These are phyloP conservation scores for Montipora foliosa DNA, from an alignment of 64 coral and sea anemone genomes.

Conservation along the genomic window DNA sequence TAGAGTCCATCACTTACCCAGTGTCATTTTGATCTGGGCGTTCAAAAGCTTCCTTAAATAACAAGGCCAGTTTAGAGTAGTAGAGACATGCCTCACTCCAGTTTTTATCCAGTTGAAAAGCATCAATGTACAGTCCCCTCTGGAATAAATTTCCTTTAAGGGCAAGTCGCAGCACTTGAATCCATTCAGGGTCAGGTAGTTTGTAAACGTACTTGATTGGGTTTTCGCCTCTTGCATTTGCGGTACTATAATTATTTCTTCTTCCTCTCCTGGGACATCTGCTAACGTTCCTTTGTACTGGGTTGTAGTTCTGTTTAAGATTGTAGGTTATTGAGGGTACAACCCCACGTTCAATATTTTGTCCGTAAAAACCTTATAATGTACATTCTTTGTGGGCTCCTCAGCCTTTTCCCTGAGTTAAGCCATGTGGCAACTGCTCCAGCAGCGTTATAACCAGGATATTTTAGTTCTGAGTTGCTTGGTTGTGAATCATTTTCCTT, in stretches of 20 bases:
- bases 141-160: constrained; percentile 18
- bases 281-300: neutral
- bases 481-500: no score
- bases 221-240: constrained; percentile 22
- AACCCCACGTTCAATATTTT: no score
- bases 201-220: constrained; percentile 57
- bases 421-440: no score
- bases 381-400: no score
- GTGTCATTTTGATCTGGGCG: neutral
- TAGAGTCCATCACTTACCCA: constrained; percentile 14
- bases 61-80: neutral
- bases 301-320: no score
- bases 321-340: no score
- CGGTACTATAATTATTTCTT: constrained; percentile 3
- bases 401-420: no score
- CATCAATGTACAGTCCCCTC: constrained; percentile 51
- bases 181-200: constrained; percentile 50
- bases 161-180: constrained; percentile 45
- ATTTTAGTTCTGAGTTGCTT: no score
- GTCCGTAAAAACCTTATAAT: no score
- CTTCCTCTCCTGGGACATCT: neutral
- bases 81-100: constrained; percentile 16
- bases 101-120: constrained; percentile 18
- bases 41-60: neutral
- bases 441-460: no score